A percentile compares a stretch with the other conserved stretches of the same genome.
Evolutionary conservation across 2,888 invertebrate species (phyloP).

Genomic region (Marronus borbonicus): DNA sequence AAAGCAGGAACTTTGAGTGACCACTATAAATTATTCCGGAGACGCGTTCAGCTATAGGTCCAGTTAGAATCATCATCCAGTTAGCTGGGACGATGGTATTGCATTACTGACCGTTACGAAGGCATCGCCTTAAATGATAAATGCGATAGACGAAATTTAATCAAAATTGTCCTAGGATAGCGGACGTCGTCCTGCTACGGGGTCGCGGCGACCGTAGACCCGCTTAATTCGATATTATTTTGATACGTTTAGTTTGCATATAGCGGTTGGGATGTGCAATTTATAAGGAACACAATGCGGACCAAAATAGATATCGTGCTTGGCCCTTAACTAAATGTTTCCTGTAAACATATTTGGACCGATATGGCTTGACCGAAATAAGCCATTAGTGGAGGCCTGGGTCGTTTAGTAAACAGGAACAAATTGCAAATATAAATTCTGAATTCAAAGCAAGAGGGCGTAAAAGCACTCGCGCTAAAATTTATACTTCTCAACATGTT

Average conservation of each 20-base stretch:
- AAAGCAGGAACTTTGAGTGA: conserved; percentile 25
- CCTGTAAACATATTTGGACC: neutral
- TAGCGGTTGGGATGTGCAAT: conserved; percentile 15
- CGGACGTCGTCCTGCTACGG: neutral
- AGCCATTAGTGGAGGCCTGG: too few species aligned
- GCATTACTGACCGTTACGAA: conserved; percentile 4
- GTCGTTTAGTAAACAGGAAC: too few species aligned
- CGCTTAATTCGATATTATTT: conserved; percentile 34
- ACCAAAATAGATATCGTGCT: neutral
- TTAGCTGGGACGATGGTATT: conserved; percentile 27
- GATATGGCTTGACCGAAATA: neutral
- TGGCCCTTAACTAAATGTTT: neutral
- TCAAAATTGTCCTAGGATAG: conserved; percentile 27
- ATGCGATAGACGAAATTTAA: conserved; percentile 39
- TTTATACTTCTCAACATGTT: too few species aligned
- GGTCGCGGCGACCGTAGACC: conserved; percentile 19
- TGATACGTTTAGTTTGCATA: conserved; percentile 33
- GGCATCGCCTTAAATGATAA: conserved; percentile 33
- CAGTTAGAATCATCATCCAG: conserved; percentile 19
- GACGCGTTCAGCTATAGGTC: conserved; percentile 29
- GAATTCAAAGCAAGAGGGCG: too few species aligned
- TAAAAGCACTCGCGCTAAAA: too few species aligned
- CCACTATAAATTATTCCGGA: conserved; percentile 39
- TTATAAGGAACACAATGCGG: conserved; percentile 18
- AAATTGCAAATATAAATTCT: too few species aligned